A percentile compares a stretch with the other conserved stretches of the same genome.
Evolutionary conservation across 2,888 invertebrate genomes (phyloP).

Genomic region (Cryptocephalus primarius): DNA sequence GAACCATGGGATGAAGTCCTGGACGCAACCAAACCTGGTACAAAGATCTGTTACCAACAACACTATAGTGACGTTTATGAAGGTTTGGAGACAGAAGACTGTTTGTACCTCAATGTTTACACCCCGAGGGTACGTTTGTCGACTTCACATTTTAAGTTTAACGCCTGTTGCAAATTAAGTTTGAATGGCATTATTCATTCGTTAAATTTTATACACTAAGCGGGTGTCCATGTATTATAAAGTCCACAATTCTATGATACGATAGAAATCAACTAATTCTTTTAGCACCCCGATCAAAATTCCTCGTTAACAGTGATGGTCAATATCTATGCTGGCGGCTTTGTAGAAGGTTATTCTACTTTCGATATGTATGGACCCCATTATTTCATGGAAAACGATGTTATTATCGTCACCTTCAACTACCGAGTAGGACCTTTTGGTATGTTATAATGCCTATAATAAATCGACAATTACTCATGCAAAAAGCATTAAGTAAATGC

Average conservation of each 20-base stretch:
- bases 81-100: slow-evolving; percentile 6
- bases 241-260: too few species aligned
- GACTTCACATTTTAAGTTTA: too few species aligned
- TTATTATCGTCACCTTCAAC: slow-evolving; percentile 19
- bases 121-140: slow-evolving; percentile 6
- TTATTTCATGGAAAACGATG: slow-evolving; percentile 26
- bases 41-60: slow-evolving; percentile 5
- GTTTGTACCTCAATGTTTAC: slow-evolving; percentile 10
- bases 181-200: not conserved
- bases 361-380: slow-evolving; percentile 25
- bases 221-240: not conserved
- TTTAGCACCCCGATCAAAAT: slow-evolving; percentile 6
- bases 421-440: slow-evolving; percentile 22
- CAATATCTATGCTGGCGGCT: slow-evolving; percentile 34
- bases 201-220: not conserved
- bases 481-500: not conserved
- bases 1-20: slow-evolving; percentile 7
- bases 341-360: slow-evolving; percentile 25
- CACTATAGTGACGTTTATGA: not conserved
- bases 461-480: not conserved
- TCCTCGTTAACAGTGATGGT: slow-evolving; percentile 30
- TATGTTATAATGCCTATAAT: not conserved
- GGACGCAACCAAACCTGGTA: slow-evolving; percentile 7
- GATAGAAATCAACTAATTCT: too few species aligned
- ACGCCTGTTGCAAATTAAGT: not conserved